Conservation (phyloP, 2,888 invertebrate species). For the Heliconius ethilla region DNA sequence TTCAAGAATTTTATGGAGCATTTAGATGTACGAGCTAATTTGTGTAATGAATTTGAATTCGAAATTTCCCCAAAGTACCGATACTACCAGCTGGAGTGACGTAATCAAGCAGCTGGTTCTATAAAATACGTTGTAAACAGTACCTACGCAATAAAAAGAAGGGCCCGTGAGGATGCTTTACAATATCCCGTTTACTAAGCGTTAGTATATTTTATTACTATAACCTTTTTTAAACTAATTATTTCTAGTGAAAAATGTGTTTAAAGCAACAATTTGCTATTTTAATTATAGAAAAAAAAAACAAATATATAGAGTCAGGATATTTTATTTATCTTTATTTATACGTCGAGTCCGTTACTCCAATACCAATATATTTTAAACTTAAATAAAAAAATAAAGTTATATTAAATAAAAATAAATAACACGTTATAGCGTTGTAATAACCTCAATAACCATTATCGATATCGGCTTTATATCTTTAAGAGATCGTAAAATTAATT, state of each 20-base stretch:
- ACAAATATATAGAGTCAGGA: background rate
- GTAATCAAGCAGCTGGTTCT: constrained; percentile 74
- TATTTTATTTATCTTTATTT: background rate
- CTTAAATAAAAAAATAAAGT: constrained; percentile 5
- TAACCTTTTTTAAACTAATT: constrained; percentile 5
- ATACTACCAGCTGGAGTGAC: constrained; percentile 61
- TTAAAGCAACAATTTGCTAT: background rate
- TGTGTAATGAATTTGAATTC: constrained; percentile 43
- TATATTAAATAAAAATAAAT: constrained; percentile 24
- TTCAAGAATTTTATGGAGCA: constrained; percentile 39
- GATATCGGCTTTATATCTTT: constrained; percentile 31
- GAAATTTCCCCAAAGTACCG: constrained; percentile 52
- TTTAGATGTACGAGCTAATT: constrained; percentile 30
- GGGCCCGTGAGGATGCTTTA: constrained; percentile 51
- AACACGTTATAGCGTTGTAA: constrained; percentile 26
- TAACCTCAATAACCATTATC: constrained; percentile 29
- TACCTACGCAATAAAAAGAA: constrained; percentile 62
- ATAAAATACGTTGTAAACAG: constrained; percentile 69
- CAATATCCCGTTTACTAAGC: constrained; percentile 35
- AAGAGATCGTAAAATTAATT: constrained; percentile 47
- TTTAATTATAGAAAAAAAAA: background rate
- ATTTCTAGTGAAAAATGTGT: background rate
- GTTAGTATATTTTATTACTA: constrained; percentile 48
- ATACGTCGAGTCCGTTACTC: background rate
- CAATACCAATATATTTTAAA: background rate